phyloP scores from a whole-genome alignment of 1,140 invertebrate genomes.

The Himalopsyche phryganea region DNA sequence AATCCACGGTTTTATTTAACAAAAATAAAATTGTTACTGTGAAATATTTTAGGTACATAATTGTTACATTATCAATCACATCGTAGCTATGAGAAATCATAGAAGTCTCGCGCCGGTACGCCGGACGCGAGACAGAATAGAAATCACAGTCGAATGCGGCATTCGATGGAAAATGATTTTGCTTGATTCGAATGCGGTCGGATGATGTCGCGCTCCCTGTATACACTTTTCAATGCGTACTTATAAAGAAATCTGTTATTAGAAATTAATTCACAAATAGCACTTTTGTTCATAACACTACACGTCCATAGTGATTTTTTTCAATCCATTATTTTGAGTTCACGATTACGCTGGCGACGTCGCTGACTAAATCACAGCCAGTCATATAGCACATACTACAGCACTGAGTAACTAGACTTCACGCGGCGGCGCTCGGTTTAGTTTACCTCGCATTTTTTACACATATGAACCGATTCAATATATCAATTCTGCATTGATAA shows the following conservation, averaged over 20 bases:
- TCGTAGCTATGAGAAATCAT: not conserved
- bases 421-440: slow-evolving; percentile 8
- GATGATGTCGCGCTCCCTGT: not conserved
- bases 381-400: slow-evolving; percentile 23
- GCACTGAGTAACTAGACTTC: slow-evolving; percentile 15
- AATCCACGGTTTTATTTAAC: slow-evolving; percentile 6
- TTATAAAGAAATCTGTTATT: not conserved
- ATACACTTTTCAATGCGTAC: not conserved
- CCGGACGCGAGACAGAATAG: not conserved
- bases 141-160: not conserved
- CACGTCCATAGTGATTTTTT: slow-evolving; percentile 1
- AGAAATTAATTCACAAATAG: slow-evolving; percentile 24
- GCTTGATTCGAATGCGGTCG: not conserved
- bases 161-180: too few relatives aligned
- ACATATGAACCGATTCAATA: slow-evolving; percentile 16
- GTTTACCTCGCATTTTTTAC: slow-evolving; percentile 7
- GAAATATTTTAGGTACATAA: slow-evolving; percentile 8
- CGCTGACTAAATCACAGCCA: slow-evolving; percentile 32
- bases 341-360: slow-evolving; percentile 11
- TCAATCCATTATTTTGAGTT: too few relatives aligned
- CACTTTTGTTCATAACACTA: slow-evolving; percentile 28
- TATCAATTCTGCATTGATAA: slow-evolving; percentile 5
- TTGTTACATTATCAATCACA: slow-evolving; percentile 12
- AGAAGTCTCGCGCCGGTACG: not conserved
- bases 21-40: slow-evolving; percentile 8